Evolutionary conservation across 2,797 vertebrate species (phyloP).

Genomic region (Streptopelia turtur): DNA sequence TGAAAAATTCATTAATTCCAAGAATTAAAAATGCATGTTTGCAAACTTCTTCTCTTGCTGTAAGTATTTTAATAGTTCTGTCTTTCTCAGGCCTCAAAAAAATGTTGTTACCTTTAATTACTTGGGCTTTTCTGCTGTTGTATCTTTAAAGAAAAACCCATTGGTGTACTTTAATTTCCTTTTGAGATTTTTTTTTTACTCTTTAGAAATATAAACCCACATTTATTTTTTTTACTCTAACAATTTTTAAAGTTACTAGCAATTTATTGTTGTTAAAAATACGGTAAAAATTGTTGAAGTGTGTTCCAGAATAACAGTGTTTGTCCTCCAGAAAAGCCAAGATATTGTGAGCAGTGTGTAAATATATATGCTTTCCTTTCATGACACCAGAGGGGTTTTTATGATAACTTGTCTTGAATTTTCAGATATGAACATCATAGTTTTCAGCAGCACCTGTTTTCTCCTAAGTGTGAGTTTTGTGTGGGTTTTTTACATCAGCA

Average conservation of each 20-base stretch:
- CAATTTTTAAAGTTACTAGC: background rate
- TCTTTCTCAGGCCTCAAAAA: background rate
- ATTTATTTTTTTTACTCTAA: background rate
- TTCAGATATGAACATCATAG: background rate
- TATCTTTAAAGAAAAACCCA: background rate
- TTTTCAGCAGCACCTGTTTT: background rate
- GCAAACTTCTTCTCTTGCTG: slow-evolving; percentile 96
- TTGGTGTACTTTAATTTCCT: background rate
- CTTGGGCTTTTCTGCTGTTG: background rate
- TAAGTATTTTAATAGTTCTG: slow-evolving; percentile 80
- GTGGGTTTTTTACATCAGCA: background rate
- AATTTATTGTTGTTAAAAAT: background rate
- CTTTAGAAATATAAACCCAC: background rate
- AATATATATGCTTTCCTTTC: background rate
- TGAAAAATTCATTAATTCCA: slow-evolving; percentile 99
- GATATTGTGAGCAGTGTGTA: background rate
- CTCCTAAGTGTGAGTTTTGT: background rate
- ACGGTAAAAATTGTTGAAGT: background rate
- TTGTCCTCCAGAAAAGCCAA: background rate
- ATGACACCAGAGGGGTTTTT: background rate
- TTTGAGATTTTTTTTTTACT: background rate
- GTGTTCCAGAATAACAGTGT: background rate
- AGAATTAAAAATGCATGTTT: slow-evolving; percentile 96
- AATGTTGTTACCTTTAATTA: background rate
- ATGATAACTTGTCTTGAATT: background rate